phyloP scores from a whole-genome alignment of 2,888 invertebrate genomes.

The Tetragonisca angustula region DNA sequence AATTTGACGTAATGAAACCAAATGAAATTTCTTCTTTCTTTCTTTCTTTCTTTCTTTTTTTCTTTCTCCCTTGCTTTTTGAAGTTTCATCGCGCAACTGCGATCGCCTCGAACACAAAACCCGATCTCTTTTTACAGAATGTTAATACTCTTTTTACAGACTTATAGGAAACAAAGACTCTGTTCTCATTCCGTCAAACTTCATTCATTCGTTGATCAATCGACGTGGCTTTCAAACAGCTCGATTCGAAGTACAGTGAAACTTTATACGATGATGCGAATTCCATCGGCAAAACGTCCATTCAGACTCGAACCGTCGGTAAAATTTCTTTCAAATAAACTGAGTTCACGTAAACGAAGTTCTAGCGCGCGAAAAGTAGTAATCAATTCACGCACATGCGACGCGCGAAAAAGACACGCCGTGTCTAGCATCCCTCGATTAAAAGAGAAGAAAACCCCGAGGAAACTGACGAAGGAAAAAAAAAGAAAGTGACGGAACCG shows the following conservation, averaged over 20 bases:
- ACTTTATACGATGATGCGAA: background rate
- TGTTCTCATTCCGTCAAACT: background rate
- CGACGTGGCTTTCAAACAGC: background rate
- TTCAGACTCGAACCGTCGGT: background rate
- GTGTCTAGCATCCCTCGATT: background rate
- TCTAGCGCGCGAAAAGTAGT: too few species aligned
- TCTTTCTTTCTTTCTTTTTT: background rate
- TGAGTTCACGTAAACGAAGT: background rate
- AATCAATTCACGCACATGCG: background rate
- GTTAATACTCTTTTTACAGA: too few species aligned
- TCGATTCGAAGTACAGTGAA: background rate
- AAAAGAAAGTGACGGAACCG: constrained; percentile 45
- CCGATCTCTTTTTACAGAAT: background rate
- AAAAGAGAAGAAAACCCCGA: background rate
- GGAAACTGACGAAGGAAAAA: constrained; percentile 1
- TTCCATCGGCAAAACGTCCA: background rate
- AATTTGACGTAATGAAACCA: constrained; percentile 63
- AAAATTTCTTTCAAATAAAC: background rate
- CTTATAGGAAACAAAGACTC: too few species aligned
- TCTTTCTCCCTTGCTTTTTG: background rate
- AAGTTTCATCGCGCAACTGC: background rate
- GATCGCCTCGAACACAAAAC: background rate
- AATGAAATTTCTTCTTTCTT: background rate
- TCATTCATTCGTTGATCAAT: too few species aligned
- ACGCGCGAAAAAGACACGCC: background rate